Evolutionary conservation across 2,888 invertebrate species (phyloP).

Genomic region (Polyommatus icarus): DNA sequence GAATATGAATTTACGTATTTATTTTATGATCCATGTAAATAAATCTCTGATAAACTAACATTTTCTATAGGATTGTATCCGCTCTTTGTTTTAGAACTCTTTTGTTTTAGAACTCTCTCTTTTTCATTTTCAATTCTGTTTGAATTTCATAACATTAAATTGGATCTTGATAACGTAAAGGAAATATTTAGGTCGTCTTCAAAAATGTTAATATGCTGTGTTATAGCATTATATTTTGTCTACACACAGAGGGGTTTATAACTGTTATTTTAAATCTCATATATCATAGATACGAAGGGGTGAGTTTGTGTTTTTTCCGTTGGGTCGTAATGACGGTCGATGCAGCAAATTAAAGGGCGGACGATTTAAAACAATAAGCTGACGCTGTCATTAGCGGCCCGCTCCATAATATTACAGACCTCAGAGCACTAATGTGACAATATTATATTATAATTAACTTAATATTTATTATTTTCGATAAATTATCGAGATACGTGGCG

Average conservation of each 20-base stretch:
- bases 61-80: no score
- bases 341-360: conserved; percentile 73
- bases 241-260: conserved; percentile 38
- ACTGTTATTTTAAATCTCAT: conserved; percentile 42
- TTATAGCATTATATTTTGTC: not conserved
- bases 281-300: conserved; percentile 68
- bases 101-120: not conserved
- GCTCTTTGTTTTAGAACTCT: not conserved
- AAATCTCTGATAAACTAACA: not conserved
- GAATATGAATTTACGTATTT: not conserved
- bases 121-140: not conserved
- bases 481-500: conserved; percentile 37
- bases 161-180: not conserved
- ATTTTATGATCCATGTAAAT: not conserved
- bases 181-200: not conserved
- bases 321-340: conserved; percentile 69
- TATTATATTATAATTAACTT: conserved; percentile 61
- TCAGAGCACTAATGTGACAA: conserved; percentile 71
- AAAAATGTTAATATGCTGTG: not conserved
- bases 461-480: conserved; percentile 46
- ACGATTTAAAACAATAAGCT: conserved; percentile 77
- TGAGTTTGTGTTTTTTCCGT: conserved; percentile 63
- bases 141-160: no score
- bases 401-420: conserved; percentile 59
- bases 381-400: conserved; percentile 66